Percentiles rank a stretch among this genome's conserved stretches.
Conservation (phyloP, 2,888 invertebrate species). For the Drosophila percnosoma region DNA sequence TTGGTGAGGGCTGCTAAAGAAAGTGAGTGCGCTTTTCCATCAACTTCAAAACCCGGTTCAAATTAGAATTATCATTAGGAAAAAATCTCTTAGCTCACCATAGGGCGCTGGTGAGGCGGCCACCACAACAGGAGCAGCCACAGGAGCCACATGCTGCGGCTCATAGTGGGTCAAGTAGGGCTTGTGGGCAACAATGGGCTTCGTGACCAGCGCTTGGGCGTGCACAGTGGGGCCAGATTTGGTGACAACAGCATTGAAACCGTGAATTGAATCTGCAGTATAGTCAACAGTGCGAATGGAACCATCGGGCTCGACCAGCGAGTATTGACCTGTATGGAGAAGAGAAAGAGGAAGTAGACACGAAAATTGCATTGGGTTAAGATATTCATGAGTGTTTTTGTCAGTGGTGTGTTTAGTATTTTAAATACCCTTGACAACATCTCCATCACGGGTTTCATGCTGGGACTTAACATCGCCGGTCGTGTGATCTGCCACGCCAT, state of each 20-base stretch:
- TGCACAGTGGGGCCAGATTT: slow-evolving; percentile 85
- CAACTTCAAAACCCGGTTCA: slow-evolving; percentile 18
- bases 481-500: slow-evolving; percentile 87
- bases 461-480: slow-evolving; percentile 88
- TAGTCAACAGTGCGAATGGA: slow-evolving; percentile 85
- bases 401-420: neutral
- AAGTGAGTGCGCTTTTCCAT: slow-evolving; percentile 17
- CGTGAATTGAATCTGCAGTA: slow-evolving; percentile 84
- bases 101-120: slow-evolving; percentile 83
- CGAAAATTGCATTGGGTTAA: neutral
- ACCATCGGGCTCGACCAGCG: slow-evolving; percentile 85
- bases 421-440: slow-evolving; percentile 87
- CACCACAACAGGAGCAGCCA: slow-evolving; percentile 78
- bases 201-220: slow-evolving; percentile 82
- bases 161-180: slow-evolving; percentile 81
- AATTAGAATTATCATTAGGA: slow-evolving; percentile 3
- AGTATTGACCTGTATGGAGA: slow-evolving; percentile 82
- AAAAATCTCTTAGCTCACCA: slow-evolving; percentile 57
- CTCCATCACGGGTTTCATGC: slow-evolving; percentile 88
- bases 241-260: slow-evolving; percentile 85
- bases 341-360: neutral
- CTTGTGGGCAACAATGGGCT: slow-evolving; percentile 81
- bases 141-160: slow-evolving; percentile 75
- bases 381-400: neutral
- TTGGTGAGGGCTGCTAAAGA: slow-evolving; percentile 33